Evolutionary conservation across 1,140 invertebrate genomes (phyloP), one percentile per base, ranked within the genome.

Genomic region (Pissodes strobi): DNA sequence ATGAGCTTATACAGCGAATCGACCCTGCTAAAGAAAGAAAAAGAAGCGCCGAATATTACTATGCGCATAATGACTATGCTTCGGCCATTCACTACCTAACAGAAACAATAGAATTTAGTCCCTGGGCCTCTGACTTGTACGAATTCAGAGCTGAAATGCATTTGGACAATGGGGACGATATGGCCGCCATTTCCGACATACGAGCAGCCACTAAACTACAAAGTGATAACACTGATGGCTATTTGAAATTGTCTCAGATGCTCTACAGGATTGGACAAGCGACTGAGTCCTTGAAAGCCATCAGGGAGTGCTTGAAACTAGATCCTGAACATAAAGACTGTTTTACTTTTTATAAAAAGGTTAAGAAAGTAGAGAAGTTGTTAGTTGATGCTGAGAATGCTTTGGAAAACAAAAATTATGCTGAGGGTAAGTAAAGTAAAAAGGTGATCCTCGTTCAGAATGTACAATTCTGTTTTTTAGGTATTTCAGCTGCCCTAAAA

Each of bases 291-390:
- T 80, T 99, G 19, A 91, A 87, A 78, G 92, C 97, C 82, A 91
- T 99, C 68, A 86, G 97, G 18, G 96, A 99, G 80, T 99, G 98
- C 79, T 84, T 99, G 8, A 98, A 97, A 81, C 82, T 98, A 19
- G 97, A 99, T 82, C 95, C 96, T 0, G 98, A 99, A 73, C 95
- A 99, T 79, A 95, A 97, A 79, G 82, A 90, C 60, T 99, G 97
- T 81, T 96, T 88, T 79, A 86, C 90, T n/a, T 89, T 97, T 74
- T 99, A 99, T 79, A 99, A 98, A 77, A 95, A 94, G 77, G 82
- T 99, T 1, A 97, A 98, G 75, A 97, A 98, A 78, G 83, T 99
- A n/a, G 91, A 90, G 52, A 98, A 97, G 77, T 81, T 90, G 55
- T 73, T 98, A 27, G 81, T 85, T 22, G 84, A 88, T n/a, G 88